Evolutionary conservation across 1,140 invertebrate genomes (phyloP), one percentile per base, ranked within the genome.

Genomic region (Amphibalanus amphitrite): DNA sequence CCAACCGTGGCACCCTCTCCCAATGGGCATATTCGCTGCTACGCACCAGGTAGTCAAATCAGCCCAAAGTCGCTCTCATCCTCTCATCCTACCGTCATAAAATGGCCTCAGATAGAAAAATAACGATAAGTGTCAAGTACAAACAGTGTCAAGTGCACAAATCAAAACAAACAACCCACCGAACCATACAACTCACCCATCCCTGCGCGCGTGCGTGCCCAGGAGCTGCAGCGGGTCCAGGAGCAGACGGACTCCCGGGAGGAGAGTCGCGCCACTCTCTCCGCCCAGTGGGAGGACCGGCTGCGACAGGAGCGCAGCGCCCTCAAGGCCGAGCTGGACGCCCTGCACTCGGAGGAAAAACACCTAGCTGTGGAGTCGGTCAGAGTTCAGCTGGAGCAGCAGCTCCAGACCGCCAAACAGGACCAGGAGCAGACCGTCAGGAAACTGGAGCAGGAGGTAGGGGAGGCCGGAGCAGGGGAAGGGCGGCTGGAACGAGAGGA

Each of bases 261-360:
- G 29, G 47, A 65, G n/a, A 25, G 23, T 6, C 47, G 26, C 0
- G 20, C n/a, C 8, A 64, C 30, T 29, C 29, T 71, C 25, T 69
- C 67, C 74, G 72, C 74, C 30, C 69, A 82, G 80, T 82, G 80
- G 78, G 80, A 82, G 75, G 80, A 79, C 65, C 76, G 77, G 74
- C 70, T 81, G 69, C 77, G 80, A 76, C 76, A 79, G 75, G 83
- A 84, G 79, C 81, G 76, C 69, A 72, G 75, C 75, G 81, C 85
- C 79, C 79, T 87, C 76, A 85, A 84, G 79, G 78, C 79, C 69
- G 85, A 87, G 78, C 77, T 87, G 72, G 84, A 86, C 75, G 80
- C 82, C 74, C 81, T 83, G 71, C 83, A 86, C 75, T 79, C 81
- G 67, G 85, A 87, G 74, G 85, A 87, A 74, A 85, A 85, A 71